Percentiles rank a stretch among this genome's conserved stretches.
Conservation (phyloP, 2,113 vertebrate genomes). For the Channa argus region DNA sequence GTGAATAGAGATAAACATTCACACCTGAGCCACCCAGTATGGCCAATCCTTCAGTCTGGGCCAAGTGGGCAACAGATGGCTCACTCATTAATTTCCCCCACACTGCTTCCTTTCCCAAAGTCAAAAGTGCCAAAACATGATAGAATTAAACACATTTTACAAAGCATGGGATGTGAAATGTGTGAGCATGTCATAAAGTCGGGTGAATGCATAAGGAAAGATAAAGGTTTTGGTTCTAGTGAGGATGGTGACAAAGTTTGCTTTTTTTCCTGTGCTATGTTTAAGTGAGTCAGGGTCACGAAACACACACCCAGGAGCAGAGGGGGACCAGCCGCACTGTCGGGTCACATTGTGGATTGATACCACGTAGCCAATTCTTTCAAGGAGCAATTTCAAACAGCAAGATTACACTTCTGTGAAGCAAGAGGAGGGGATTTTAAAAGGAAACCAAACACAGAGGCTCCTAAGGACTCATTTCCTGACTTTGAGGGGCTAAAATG, state of each 20-base stretch:
- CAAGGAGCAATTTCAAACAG: constrained; percentile 39
- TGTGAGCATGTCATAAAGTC: background rate
- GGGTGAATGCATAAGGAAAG: background rate
- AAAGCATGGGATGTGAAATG: too few species aligned
- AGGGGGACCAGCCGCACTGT: constrained; percentile 26
- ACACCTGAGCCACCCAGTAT: too few species aligned
- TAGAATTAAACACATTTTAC: too few species aligned
- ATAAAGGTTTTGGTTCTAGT: background rate
- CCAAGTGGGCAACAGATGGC: too few species aligned
- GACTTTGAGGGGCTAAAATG: background rate
- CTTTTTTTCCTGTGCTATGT: background rate
- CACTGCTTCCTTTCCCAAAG: too few species aligned
- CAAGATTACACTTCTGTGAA: constrained; percentile 40
- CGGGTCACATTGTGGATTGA: constrained; percentile 23
- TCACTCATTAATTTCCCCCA: too few species aligned
- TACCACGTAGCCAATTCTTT: constrained; percentile 26
- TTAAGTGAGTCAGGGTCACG: constrained; percentile 12
- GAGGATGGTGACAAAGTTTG: background rate
- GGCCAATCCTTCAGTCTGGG: too few species aligned
- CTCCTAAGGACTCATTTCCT: background rate
- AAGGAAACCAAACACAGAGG: constrained; percentile 12
- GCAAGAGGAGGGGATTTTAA: background rate
- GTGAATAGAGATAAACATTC: too few species aligned
- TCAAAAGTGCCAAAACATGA: too few species aligned
- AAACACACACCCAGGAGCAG: constrained; percentile 24